Base-by-base conservation (phyloP, 1,140 invertebrate species). In the Saccostrea echinata region DNA sequence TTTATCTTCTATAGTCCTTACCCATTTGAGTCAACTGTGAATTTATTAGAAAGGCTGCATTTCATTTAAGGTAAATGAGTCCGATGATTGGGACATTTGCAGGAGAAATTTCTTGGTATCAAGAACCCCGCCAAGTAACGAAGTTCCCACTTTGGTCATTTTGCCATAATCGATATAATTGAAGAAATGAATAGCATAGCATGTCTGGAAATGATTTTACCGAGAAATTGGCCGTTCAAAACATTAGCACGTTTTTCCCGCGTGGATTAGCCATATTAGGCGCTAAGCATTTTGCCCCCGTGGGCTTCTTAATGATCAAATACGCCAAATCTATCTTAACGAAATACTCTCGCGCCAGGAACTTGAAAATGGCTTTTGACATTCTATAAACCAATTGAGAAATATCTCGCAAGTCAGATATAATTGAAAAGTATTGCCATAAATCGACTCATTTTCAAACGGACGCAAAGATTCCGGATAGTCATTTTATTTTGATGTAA, bases 161-260 rank as follows among this genome's bases (percentile, higher is more conserved):
- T 53, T 83, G 52, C 81, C 52, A 52, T 83, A 52, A 53, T 52
- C 43, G 35, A 52, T 52, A 53, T 51, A 51, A 52, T 53, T 83
- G 43, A 83, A 51, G 52, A 52, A 53, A 83, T 52, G 52, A 53
- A 83, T 83, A 53, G 81, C 81, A 53, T 51, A 52, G 35, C 81
- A 83, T 83, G 81, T 83, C 81, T 52, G 43, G 81, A 83, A 53
- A 83, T 83, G 43, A 83, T 83, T 83, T 83, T 27, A 24, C 43
- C 52, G 52, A 83, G 81, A 53, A 83, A 83, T 83, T 83, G 52
- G 35, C 43, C 81, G 52, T 83, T 83, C 52, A 53, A 51, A 51
- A 83, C 81, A 83, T 83, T 83, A 83, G 81, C 81, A 83, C 81
- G 81, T 83, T 27, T 83, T 24, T n/a, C 81, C 81, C 81, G 52